Conservation (phyloP, 1,140 invertebrate species). For the Aphelinus atriplicis region DNA sequence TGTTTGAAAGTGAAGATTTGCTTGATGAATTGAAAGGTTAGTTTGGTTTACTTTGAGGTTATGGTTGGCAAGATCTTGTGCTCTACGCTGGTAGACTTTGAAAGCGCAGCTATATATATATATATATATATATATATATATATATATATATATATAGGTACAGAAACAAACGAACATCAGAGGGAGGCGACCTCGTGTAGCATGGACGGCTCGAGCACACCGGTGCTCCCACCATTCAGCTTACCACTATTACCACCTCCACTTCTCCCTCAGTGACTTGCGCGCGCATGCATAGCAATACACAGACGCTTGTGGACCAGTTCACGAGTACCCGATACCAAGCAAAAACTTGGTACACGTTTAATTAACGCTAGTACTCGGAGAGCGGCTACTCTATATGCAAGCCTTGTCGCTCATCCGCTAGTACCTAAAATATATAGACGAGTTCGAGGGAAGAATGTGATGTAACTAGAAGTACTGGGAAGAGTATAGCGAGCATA, state of each 20-base stretch:
- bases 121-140: too few species aligned
- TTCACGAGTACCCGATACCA: slow-evolving; percentile 19
- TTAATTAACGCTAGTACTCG: neutral
- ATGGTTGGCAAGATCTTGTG: too few species aligned
- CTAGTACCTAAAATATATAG: slow-evolving; percentile 57
- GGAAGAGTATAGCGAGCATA: slow-evolving; percentile 51
- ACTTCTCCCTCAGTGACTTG: slow-evolving; percentile 23
- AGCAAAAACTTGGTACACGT: slow-evolving; percentile 40
- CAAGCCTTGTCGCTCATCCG: slow-evolving; percentile 46
- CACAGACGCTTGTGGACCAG: too few species aligned
- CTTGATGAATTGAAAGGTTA: too few species aligned
- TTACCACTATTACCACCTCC: neutral
- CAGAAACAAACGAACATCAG: too few species aligned
- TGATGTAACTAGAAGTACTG: slow-evolving; percentile 62
- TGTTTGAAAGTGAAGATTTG: too few species aligned
- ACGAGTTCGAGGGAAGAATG: slow-evolving; percentile 43
- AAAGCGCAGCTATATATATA: too few species aligned
- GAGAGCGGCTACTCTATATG: slow-evolving; percentile 23
- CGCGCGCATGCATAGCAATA: slow-evolving; percentile 20
- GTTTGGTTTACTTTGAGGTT: too few species aligned
- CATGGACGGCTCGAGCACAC: slow-evolving; percentile 24
- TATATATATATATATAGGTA: too few species aligned
- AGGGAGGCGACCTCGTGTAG: slow-evolving; percentile 35
- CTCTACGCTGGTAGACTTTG: too few species aligned
- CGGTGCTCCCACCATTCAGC: slow-evolving; percentile 27